phyloP scores from a whole-genome alignment of 2,113 vertebrate species.

The Rhinoderma darwinii region DNA sequence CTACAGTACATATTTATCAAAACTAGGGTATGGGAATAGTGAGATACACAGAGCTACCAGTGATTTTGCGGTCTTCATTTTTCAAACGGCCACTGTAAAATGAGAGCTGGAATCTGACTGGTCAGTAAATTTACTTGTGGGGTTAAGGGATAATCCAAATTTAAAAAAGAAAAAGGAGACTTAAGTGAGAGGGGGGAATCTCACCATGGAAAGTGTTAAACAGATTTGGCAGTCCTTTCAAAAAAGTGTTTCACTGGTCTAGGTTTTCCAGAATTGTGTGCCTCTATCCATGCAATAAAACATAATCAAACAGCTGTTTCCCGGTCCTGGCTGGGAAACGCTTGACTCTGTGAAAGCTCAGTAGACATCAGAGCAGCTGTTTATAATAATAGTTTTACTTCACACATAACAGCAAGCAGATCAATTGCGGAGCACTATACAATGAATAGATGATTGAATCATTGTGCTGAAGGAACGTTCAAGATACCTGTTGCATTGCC shows the following conservation, averaged over 20 bases:
- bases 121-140: background rate
- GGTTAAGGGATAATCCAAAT: background rate
- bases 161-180: background rate
- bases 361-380: constrained; percentile 32
- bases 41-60: too few relatives aligned
- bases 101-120: too few relatives aligned
- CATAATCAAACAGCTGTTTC: constrained; percentile 52
- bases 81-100: too few relatives aligned
- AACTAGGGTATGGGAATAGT: too few relatives aligned
- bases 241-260: constrained; percentile 14
- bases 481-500: constrained; percentile 64
- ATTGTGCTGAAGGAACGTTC: constrained; percentile 13
- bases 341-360: constrained; percentile 29
- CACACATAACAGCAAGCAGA: constrained; percentile 39
- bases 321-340: constrained; percentile 42
- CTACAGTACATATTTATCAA: too few relatives aligned
- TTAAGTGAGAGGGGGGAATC: background rate
- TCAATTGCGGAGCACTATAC: constrained; percentile 26
- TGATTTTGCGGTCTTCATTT: too few relatives aligned
- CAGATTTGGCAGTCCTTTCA: constrained; percentile 13
- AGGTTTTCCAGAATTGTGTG: constrained; percentile 10
- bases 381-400: constrained; percentile 52
- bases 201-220: constrained; percentile 32
- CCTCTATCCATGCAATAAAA: constrained; percentile 36
- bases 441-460: constrained; percentile 29